Conservation (phyloP, 2,113 vertebrate genomes). For the Amphilophus citrinellus region DNA sequence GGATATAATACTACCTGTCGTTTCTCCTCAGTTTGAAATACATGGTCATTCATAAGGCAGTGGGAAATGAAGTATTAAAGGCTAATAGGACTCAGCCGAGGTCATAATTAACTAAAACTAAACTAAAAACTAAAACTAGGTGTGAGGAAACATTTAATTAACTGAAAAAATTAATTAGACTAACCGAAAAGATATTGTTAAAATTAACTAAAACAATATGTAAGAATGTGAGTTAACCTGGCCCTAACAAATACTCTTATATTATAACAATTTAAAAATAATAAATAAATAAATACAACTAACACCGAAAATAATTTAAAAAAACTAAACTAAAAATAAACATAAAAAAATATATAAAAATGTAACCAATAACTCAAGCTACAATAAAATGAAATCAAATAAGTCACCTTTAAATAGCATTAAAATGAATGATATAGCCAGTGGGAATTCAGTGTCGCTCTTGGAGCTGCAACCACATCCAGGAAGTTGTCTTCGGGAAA, state of each 20-base stretch:
- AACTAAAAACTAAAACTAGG: no score
- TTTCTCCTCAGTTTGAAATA: no score
- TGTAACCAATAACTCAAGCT: not conserved
- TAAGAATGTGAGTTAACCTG: not conserved
- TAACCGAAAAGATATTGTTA: not conserved
- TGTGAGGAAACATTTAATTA: not conserved
- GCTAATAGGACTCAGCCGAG: no score
- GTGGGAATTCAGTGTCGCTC: not conserved
- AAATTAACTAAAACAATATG: not conserved
- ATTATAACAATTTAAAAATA: no score
- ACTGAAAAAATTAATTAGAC: not conserved
- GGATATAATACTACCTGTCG: no score
- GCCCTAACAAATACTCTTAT: not conserved
- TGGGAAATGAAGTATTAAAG: no score
- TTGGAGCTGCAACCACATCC: constrained; percentile 30
- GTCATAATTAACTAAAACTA: no score
- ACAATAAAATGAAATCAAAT: not conserved
- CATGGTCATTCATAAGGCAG: no score
- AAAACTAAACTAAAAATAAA: no score
- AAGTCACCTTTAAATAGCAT: not conserved
- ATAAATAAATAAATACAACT: no score
- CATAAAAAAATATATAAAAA: not conserved
- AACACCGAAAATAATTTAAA: no score
- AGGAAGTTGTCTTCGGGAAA: constrained; percentile 61
- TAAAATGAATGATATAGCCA: not conserved